Base-by-base conservation (phyloP, 2,797 vertebrate genomes). In the Chaetodon trifasciatus region DNA sequence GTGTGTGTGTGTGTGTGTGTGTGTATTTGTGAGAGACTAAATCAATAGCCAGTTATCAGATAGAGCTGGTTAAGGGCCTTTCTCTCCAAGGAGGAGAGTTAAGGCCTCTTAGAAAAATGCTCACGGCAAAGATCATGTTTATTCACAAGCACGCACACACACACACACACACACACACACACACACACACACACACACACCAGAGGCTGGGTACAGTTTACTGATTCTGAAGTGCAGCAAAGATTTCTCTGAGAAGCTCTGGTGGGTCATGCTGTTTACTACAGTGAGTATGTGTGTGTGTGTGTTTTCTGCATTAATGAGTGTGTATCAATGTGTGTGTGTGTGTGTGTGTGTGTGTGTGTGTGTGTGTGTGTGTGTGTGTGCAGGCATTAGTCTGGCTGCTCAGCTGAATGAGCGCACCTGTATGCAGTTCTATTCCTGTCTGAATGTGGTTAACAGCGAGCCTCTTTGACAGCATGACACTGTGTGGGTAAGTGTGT, bases 31-130 rank as follows among this genome's bases (percentile, higher is more conserved):
- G 76, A 68, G 81, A 67, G 55, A 69, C 70, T 84, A 80, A 89
- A 91, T 93, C 90, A 87, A 91, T 89, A 90, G 76, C 13, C 65
- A 69, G 79, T 87, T 83, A 89, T 89, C 84, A 90, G 76, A 84
- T 77, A 49, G 64, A 73, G 64, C 69, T 70, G 53, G 77, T 81
- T 85, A 75, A 70, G 83, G 74, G 64, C 62, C 60, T 58, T 55
- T 81, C 66, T 84, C 73, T 80, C 69, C 12, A 58, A 79, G 67
- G 79, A 79, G 74, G 69, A 76, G 68, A 78, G 73, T 72, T 71
- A 70, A 49, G 67, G 71, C 76, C 76, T 88, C 61, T 60, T 74
- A 72, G 70, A 86, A 74, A 86, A 82, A 69, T 4, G 66, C 84
- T 85, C 40, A 55, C 13, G 44, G 77, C 70, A 62, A 75, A 79